These are phyloP conservation scores for Pocota personata DNA, from an alignment of 2,888 invertebrate genomes.

Conservation along the genomic window DNA sequence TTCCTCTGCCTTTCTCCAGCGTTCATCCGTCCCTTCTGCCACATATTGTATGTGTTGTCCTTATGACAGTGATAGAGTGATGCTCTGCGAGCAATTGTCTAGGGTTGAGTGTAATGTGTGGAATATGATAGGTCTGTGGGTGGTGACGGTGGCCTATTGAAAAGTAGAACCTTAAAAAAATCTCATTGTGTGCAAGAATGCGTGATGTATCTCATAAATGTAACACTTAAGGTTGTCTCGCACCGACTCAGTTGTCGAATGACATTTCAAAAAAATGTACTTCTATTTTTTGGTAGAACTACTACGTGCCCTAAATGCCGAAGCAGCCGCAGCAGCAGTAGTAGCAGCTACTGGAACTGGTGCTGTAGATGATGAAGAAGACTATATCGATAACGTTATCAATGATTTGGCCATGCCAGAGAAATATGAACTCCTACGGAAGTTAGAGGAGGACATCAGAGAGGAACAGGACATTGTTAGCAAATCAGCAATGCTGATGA, in stretches of 20 bases:
- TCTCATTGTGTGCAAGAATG: slow-evolving; percentile 26
- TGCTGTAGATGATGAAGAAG: slow-evolving; percentile 73
- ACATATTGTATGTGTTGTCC: slow-evolving; percentile 2
- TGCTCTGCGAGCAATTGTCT: slow-evolving; percentile 1
- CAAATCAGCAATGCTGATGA: slow-evolving; percentile 81
- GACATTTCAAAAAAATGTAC: slow-evolving; percentile 30
- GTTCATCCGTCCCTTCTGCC: slow-evolving; percentile 6
- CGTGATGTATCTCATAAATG: slow-evolving; percentile 16
- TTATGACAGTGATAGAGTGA: slow-evolving; percentile 45
- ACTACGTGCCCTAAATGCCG: slow-evolving; percentile 78
- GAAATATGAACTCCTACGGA: slow-evolving; percentile 79
- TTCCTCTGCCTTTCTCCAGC: slow-evolving; percentile 41
- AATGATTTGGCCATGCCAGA: slow-evolving; percentile 79
- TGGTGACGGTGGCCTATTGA: background rate
- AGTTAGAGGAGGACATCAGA: slow-evolving; percentile 80
- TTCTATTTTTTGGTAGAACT: slow-evolving; percentile 76
- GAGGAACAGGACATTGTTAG: slow-evolving; percentile 82
- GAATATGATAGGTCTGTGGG: background rate
- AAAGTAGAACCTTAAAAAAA: background rate
- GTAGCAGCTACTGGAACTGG: slow-evolving; percentile 56
- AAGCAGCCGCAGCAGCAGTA: slow-evolving; percentile 76
- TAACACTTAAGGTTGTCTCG: slow-evolving; percentile 15
- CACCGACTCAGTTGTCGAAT: background rate
- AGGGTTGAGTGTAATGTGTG: background rate
- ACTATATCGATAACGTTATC: slow-evolving; percentile 79